phyloP scores from a whole-genome alignment of 2,888 invertebrate genomes.

The Zygaena filipendulae region DNA sequence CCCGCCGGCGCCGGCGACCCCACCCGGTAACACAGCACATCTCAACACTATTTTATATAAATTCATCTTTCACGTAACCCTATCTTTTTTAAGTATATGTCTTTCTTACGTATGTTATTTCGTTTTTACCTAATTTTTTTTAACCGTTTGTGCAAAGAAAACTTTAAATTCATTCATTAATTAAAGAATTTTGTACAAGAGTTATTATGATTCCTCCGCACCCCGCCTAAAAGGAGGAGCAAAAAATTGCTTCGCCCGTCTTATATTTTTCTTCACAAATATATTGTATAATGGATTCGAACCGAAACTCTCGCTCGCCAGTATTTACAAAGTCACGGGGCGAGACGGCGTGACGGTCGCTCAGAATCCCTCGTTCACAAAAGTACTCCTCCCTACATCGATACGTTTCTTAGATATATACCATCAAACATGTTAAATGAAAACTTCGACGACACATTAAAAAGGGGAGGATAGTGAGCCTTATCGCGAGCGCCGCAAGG shows the following conservation, averaged over 20 bases:
- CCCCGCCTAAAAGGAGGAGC: slow-evolving; percentile 16
- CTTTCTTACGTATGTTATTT: slow-evolving; percentile 69
- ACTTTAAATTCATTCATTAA: slow-evolving; percentile 33
- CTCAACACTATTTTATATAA: no score
- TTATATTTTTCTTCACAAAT: no score
- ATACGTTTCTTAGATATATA: slow-evolving; percentile 12
- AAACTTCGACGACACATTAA: slow-evolving; percentile 23
- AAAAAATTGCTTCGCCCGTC: slow-evolving; percentile 2
- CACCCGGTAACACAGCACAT: no score
- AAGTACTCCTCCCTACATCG: slow-evolving; percentile 1
- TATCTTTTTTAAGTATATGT: slow-evolving; percentile 67
- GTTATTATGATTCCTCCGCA: slow-evolving; percentile 20
- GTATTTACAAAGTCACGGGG: no score
- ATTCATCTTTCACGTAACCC: slow-evolving; percentile 60
- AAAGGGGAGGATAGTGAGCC: no score
- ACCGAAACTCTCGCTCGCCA: no score
- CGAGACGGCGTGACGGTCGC: no score
- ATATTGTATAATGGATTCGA: no score
- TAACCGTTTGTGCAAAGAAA: slow-evolving; percentile 52
- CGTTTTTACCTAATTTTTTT: slow-evolving; percentile 49
- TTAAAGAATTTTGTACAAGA: slow-evolving; percentile 47
- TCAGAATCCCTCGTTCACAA: no score
- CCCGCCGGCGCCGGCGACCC: no score
- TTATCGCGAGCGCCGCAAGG: neutral
- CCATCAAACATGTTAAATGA: slow-evolving; percentile 19